phyloP scores from a whole-genome alignment of 2,113 vertebrate species.

The Tamias sibiricus region DNA sequence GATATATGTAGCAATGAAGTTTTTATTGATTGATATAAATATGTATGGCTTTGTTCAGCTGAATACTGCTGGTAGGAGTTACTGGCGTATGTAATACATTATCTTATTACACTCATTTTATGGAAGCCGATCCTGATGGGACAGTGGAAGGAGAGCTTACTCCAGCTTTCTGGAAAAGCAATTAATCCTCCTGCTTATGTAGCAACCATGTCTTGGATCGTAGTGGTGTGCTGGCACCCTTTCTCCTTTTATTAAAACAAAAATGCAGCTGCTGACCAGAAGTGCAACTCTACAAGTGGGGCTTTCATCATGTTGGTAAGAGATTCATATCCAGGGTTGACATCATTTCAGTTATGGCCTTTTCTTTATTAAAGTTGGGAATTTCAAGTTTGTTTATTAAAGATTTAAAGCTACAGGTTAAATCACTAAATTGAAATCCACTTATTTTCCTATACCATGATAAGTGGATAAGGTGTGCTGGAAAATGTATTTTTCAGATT shows the following conservation, averaged over 20 bases:
- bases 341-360: conserved; percentile 78
- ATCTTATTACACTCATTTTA: conserved; percentile 83
- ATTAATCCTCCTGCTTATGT: conserved; percentile 77
- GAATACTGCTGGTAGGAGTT: conserved; percentile 72
- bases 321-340: conserved; percentile 82
- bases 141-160: conserved; percentile 78
- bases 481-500: conserved; percentile 73
- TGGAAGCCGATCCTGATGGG: conserved; percentile 80
- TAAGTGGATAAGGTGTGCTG: conserved; percentile 73
- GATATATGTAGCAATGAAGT: conserved; percentile 67
- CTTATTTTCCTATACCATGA: conserved; percentile 69
- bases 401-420: conserved; percentile 80
- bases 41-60: conserved; percentile 69
- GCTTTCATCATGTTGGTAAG: conserved; percentile 77
- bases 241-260: conserved; percentile 80
- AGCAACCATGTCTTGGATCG: conserved; percentile 66
- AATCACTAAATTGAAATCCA: conserved; percentile 81
- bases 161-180: conserved; percentile 83
- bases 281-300: conserved; percentile 65
- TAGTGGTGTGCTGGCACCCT: conserved; percentile 67
- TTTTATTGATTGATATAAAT: conserved; percentile 79
- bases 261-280: conserved; percentile 82
- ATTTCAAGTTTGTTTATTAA: conserved; percentile 80
- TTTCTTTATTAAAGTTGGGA: conserved; percentile 79
- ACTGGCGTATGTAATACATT: conserved; percentile 79